These are phyloP conservation scores for Stenodema calcarata DNA, from an alignment of 2,888 invertebrate genomes.

Conservation along the genomic window DNA sequence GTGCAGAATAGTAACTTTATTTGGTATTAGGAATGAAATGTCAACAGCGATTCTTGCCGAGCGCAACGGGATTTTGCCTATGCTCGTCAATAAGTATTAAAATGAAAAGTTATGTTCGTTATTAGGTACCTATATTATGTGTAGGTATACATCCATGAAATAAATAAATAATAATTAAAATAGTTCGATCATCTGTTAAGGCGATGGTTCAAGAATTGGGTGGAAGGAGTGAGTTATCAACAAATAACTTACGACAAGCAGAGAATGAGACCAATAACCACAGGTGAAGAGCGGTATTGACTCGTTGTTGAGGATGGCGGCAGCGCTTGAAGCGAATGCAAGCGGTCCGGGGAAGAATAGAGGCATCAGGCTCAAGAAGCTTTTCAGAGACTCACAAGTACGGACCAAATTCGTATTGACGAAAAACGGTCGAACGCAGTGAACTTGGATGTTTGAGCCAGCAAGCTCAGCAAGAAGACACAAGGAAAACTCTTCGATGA, in stretches of 20 bases:
- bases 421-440: neutral
- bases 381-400: neutral
- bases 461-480: neutral
- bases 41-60: too few species aligned
- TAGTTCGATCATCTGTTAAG: too few species aligned
- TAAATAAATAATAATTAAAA: too few species aligned
- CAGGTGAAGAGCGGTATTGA: neutral
- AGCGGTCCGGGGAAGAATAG: neutral
- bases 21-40: too few species aligned
- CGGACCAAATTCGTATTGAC: neutral
- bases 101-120: too few species aligned
- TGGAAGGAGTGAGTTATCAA: too few species aligned
- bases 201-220: too few species aligned
- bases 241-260: neutral
- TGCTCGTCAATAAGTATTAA: too few species aligned
- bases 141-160: too few species aligned
- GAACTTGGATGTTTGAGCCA: neutral
- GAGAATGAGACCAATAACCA: conserved; percentile 8
- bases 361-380: neutral
- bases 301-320: neutral
- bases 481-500: neutral
- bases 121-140: too few species aligned
- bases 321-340: neutral
- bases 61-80: too few species aligned
- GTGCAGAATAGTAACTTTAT: too few species aligned